Evolutionary conservation across 2,113 vertebrate species (phyloP).

Genomic region (Planiliza haematocheilus): DNA sequence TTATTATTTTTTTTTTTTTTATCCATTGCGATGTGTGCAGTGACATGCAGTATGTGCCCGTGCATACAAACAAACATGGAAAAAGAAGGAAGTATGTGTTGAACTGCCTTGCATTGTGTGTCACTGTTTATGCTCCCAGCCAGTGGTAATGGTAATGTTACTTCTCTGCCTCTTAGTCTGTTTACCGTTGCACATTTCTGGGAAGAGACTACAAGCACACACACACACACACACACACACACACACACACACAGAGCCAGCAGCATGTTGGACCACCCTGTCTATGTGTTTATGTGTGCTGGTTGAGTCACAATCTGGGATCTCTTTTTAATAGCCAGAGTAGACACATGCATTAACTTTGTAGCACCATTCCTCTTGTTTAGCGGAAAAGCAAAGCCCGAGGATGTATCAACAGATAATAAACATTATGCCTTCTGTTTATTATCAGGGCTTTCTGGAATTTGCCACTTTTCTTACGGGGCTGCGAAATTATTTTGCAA

Average conservation of each 20-base stretch:
- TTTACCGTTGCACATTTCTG: slow-evolving; percentile 78
- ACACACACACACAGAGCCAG: slow-evolving; percentile 52
- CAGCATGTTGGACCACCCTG: slow-evolving; percentile 77
- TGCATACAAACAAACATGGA: slow-evolving; percentile 41
- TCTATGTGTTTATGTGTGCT: slow-evolving; percentile 75
- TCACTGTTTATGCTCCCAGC: slow-evolving; percentile 69
- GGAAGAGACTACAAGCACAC: slow-evolving; percentile 49
- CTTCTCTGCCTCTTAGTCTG: slow-evolving; percentile 73
- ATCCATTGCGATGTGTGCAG: slow-evolving; percentile 37
- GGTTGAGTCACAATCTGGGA: slow-evolving; percentile 78
- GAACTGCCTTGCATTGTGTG: slow-evolving; percentile 56
- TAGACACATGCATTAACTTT: slow-evolving; percentile 69
- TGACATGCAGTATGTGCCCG: slow-evolving; percentile 39
- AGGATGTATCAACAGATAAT: slow-evolving; percentile 68
- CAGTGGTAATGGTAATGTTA: slow-evolving; percentile 69
- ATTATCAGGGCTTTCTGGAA: slow-evolving; percentile 60
- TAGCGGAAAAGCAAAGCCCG: slow-evolving; percentile 51
- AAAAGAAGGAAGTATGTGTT: slow-evolving; percentile 40
- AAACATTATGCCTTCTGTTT: slow-evolving; percentile 73
- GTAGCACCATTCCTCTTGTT: slow-evolving; percentile 67
- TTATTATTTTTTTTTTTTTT: neutral
- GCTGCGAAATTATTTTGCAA: slow-evolving; percentile 34
- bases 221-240: slow-evolving; percentile 25
- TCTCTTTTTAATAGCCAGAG: slow-evolving; percentile 76
- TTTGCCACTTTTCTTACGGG: slow-evolving; percentile 45